phyloP scores from a whole-genome alignment of 2,113 vertebrate species.

The Lates calcarifer region DNA sequence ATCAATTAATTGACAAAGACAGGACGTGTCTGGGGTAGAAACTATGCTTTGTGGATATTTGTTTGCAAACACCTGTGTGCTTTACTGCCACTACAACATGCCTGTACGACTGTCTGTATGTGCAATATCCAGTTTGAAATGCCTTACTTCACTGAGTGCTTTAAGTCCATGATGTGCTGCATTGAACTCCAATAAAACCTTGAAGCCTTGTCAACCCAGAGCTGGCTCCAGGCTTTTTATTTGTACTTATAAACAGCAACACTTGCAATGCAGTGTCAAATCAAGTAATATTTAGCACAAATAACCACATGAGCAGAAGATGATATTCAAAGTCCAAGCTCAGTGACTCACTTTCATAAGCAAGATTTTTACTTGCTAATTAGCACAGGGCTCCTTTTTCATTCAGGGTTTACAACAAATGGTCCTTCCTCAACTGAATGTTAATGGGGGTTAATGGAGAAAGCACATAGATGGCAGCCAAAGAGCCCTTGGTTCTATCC shows the following conservation, averaged over 20 bases:
- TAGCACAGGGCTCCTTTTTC: slow-evolving; percentile 16
- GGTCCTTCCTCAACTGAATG: slow-evolving; percentile 11
- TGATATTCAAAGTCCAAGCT: neutral
- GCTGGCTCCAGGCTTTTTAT: slow-evolving; percentile 38
- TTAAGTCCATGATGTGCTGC: slow-evolving; percentile 61
- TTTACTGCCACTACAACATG: slow-evolving; percentile 67
- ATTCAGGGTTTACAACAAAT: slow-evolving; percentile 26
- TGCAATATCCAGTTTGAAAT: slow-evolving; percentile 64
- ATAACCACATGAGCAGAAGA: slow-evolving; percentile 13
- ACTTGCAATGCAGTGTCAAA: slow-evolving; percentile 20
- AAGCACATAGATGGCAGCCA: slow-evolving; percentile 25
- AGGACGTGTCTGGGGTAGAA: slow-evolving; percentile 28
- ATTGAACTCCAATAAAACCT: slow-evolving; percentile 79
- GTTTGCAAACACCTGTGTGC: slow-evolving; percentile 57
- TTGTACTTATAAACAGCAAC: slow-evolving; percentile 21
- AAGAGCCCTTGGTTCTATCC: slow-evolving; percentile 13
- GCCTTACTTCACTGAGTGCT: slow-evolving; percentile 69
- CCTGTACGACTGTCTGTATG: slow-evolving; percentile 64
- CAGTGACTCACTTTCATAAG: slow-evolving; percentile 22
- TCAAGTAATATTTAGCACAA: slow-evolving; percentile 23
- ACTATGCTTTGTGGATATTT: slow-evolving; percentile 47
- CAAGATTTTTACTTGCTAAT: slow-evolving; percentile 19
- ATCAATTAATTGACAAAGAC: slow-evolving; percentile 6
- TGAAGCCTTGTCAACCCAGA: slow-evolving; percentile 61
- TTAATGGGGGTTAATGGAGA: slow-evolving; percentile 59